These are phyloP conservation scores for Phalanger gymnotis DNA, from an alignment of 2,797 vertebrate species.

Conservation along the genomic window DNA sequence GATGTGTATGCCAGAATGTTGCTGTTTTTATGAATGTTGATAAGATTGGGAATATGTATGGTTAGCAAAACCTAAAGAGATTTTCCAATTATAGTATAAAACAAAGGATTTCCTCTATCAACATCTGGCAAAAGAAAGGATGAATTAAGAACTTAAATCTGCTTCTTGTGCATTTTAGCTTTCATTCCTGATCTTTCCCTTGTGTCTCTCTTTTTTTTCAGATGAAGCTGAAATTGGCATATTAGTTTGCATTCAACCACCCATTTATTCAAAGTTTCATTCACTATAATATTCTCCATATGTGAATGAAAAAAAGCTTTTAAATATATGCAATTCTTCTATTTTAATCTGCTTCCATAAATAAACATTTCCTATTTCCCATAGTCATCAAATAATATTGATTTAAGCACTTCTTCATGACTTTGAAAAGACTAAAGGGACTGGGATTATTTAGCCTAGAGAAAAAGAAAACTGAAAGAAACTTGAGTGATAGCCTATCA, in stretches of 20 bases:
- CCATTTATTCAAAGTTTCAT: conserved; percentile 51
- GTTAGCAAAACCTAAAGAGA: conserved; percentile 44
- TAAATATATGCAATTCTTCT: conserved; percentile 66
- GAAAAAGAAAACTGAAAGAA: conserved; percentile 56
- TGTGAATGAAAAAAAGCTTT: conserved; percentile 64
- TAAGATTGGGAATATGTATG: conserved; percentile 18
- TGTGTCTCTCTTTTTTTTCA: conserved; percentile 20
- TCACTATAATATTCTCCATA: conserved; percentile 30
- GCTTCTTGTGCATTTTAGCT: conserved; percentile 40
- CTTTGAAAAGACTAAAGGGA: conserved; percentile 61
- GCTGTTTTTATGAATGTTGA: neutral
- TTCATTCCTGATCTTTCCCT: conserved; percentile 23
- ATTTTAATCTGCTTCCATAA: conserved; percentile 70
- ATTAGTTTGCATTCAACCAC: conserved; percentile 63
- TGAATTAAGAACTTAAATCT: conserved; percentile 42
- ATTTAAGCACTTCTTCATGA: conserved; percentile 64
- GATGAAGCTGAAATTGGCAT: conserved; percentile 54
- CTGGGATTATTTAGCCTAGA: conserved; percentile 56
- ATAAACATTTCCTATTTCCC: conserved; percentile 64
- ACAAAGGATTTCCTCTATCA: conserved; percentile 40
- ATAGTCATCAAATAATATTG: conserved; percentile 60
- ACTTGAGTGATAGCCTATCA: conserved; percentile 55
- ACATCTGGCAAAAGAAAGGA: conserved; percentile 44
- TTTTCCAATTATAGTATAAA: conserved; percentile 31
- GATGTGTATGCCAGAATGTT: neutral